phyloP scores from a whole-genome alignment of 2,113 vertebrate species.

The Lagenorhynchus albirostris region DNA sequence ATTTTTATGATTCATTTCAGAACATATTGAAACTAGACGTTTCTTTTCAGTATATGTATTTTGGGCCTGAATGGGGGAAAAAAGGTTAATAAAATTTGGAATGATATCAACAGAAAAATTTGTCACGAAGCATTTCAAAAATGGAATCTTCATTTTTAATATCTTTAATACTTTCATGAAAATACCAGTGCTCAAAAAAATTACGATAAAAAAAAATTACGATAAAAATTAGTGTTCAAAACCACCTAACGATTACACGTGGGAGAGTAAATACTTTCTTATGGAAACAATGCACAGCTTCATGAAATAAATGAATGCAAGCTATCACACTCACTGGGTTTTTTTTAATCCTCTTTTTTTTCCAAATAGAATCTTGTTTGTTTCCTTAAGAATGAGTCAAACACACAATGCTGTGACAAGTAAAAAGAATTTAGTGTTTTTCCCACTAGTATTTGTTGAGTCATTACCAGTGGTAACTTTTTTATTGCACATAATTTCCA shows the following conservation, averaged over 20 bases:
- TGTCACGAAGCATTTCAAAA: not conserved
- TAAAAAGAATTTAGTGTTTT: not conserved
- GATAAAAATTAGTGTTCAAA: not conserved
- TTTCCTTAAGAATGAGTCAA: not conserved
- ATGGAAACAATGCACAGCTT: not conserved
- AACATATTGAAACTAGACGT: not conserved
- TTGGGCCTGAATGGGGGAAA: not conserved
- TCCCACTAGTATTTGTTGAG: not conserved
- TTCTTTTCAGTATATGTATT: not conserved
- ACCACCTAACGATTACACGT: not conserved
- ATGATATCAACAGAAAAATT: not conserved
- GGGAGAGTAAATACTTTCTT: not conserved
- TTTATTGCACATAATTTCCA: not conserved
- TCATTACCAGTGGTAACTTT: not conserved
- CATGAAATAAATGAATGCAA: not conserved
- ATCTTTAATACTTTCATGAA: not conserved
- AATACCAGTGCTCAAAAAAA: not conserved
- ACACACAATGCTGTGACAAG: not conserved
- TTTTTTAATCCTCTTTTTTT: not conserved
- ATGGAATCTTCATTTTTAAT: no score
- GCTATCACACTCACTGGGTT: not conserved
- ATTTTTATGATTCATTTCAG: not conserved
- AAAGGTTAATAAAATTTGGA: not conserved
- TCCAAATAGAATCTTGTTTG: not conserved
- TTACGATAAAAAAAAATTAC: not conserved